Conservation (phyloP, 2,888 invertebrate species). For the Heterodera filipjevi region DNA sequence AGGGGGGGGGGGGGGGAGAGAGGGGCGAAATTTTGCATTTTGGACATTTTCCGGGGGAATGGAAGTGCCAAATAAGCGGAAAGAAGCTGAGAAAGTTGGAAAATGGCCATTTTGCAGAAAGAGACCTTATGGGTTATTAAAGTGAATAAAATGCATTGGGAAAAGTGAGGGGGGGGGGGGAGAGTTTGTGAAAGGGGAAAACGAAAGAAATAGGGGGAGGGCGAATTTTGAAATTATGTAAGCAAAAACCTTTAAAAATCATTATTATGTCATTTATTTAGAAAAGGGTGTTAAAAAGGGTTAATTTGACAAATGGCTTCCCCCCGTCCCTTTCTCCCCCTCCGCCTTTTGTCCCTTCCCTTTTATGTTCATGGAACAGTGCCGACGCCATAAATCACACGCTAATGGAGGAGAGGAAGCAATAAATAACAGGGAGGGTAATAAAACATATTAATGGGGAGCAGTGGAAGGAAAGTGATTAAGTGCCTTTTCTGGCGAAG, state of each 20-base stretch:
- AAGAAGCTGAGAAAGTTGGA: neutral
- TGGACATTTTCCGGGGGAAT: neutral
- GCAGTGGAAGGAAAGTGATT: neutral
- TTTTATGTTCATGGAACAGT: slow-evolving; percentile 3
- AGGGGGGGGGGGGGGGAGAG: neutral
- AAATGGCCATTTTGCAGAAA: slow-evolving; percentile 4
- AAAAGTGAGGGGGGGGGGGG: neutral
- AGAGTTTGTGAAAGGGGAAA: neutral
- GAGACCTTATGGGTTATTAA: neutral
- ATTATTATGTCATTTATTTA: neutral
- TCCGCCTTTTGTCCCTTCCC: slow-evolving; percentile 3
- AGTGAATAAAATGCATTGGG: neutral
- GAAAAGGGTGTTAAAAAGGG: neutral
- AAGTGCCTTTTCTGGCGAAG: neutral
- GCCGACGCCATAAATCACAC: slow-evolving; percentile 18
- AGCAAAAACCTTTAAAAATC: neutral
- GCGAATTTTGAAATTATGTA: neutral
- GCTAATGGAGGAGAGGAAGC: slow-evolving; percentile 14
- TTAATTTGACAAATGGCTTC: neutral
- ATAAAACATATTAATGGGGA: slow-evolving; percentile 17
- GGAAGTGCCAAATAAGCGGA: neutral
- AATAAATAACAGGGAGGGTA: slow-evolving; percentile 14
- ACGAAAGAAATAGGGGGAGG: neutral
- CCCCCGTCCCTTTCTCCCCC: neutral
- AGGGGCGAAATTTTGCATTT: slow-evolving; percentile 7